Percentiles rank a stretch among this genome's conserved stretches.
Conservation (phyloP, 2,113 vertebrate species). For the Seriola dumerili region DNA sequence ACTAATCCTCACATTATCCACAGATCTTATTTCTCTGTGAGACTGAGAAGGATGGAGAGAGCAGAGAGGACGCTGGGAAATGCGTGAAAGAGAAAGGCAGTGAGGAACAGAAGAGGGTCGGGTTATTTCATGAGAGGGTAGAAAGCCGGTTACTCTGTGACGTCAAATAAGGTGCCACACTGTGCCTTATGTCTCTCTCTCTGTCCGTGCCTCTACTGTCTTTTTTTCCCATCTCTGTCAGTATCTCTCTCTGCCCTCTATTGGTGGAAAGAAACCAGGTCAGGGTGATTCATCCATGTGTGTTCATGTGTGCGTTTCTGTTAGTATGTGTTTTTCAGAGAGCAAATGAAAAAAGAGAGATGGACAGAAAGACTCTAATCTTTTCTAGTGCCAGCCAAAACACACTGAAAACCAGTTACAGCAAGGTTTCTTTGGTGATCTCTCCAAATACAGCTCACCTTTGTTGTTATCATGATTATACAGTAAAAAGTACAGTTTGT, state of each 20-base stretch:
- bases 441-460: not conserved
- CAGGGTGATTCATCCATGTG: conserved; percentile 34
- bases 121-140: not conserved
- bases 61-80: not conserved
- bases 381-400: not conserved
- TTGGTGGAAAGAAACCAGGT: conserved; percentile 44
- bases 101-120: not conserved
- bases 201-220: not conserved
- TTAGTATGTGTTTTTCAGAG: not conserved
- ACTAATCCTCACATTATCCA: conserved; percentile 3
- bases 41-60: not conserved
- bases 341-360: not conserved
- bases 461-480: not conserved
- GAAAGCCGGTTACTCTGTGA: conserved; percentile 10
- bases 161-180: not conserved
- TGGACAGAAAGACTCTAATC: not conserved
- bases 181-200: not conserved
- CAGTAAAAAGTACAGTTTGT: not conserved
- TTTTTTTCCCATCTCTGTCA: not conserved
- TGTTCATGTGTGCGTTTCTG: not conserved
- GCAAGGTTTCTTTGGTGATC: not conserved
- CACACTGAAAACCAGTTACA: not conserved
- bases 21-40: not conserved
- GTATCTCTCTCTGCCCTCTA: not conserved
- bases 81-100: not conserved